phyloP scores from a whole-genome alignment of 2,888 invertebrate genomes.

The Syrista parreyssii region DNA sequence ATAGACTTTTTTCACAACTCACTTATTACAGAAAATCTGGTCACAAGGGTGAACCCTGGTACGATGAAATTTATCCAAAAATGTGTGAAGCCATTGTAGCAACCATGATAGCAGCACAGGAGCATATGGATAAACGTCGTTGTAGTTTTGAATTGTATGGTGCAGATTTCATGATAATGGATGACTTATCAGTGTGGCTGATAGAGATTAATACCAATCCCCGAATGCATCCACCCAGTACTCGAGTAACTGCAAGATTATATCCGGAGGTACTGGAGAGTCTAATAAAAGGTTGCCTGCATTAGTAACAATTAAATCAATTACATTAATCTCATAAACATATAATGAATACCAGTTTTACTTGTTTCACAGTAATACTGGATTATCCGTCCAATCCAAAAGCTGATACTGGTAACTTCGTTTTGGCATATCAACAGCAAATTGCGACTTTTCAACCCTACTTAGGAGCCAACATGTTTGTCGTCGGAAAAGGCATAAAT shows the following conservation, averaged over 20 bases:
- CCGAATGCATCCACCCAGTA: slow-evolving; percentile 81
- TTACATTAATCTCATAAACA: slow-evolving; percentile 3
- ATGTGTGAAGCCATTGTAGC: slow-evolving; percentile 83
- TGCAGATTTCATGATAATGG: slow-evolving; percentile 91
- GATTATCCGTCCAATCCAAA: slow-evolving; percentile 78
- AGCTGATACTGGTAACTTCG: slow-evolving; percentile 84
- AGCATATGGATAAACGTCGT: slow-evolving; percentile 72
- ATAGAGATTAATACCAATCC: slow-evolving; percentile 95
- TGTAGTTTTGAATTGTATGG: slow-evolving; percentile 90
- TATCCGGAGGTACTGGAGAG: slow-evolving; percentile 86
- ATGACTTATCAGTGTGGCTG: slow-evolving; percentile 87
- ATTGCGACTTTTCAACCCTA: slow-evolving; percentile 82
- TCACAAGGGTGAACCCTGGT: slow-evolving; percentile 70
- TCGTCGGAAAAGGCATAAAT: slow-evolving; percentile 73
- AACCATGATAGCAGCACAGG: slow-evolving; percentile 79
- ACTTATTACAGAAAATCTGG: slow-evolving; percentile 65
- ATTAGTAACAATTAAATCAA: neutral
- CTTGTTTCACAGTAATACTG: slow-evolving; percentile 75
- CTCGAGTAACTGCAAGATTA: slow-evolving; percentile 84
- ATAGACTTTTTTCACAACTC: neutral
- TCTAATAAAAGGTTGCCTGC: slow-evolving; percentile 81
- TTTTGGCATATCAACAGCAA: slow-evolving; percentile 80
- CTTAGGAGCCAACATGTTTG: slow-evolving; percentile 76
- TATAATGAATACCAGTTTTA: slow-evolving; percentile 10
- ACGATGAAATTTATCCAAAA: slow-evolving; percentile 79